These are phyloP conservation scores for Steatornis caripensis DNA, from an alignment of 2,113 vertebrate genomes.

Conservation along the genomic window DNA sequence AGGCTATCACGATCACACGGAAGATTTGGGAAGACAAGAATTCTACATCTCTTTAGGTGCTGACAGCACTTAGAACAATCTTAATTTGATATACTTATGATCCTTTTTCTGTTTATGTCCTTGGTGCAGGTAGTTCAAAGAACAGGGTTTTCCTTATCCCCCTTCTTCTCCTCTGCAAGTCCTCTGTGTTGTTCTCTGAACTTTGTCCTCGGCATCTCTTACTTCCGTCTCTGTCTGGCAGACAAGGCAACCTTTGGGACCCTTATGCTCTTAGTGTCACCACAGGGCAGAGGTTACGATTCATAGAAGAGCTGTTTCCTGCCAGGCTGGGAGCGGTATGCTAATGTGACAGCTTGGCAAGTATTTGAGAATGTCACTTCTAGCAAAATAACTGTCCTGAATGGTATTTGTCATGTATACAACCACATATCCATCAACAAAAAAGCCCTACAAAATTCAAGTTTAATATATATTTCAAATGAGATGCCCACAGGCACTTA, in stretches of 20 bases:
- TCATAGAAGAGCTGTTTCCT: background rate
- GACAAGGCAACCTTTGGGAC: background rate
- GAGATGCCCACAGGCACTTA: background rate
- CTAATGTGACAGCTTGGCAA: conserved; percentile 13
- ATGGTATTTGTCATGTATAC: background rate
- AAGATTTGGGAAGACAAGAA: background rate
- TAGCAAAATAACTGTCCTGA: background rate
- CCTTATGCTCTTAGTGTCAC: background rate
- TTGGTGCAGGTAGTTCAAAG: background rate
- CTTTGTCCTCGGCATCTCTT: background rate
- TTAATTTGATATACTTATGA: background rate
- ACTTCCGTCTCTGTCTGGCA: background rate
- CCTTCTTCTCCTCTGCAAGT: background rate
- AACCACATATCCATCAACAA: background rate
- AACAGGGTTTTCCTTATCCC: background rate
- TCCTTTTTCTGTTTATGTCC: background rate
- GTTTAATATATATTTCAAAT: conserved; percentile 12
- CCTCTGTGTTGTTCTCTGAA: background rate
- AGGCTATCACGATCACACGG: background rate
- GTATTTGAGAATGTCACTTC: conserved; percentile 5
- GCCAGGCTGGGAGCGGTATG: background rate
- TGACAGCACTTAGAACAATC: background rate
- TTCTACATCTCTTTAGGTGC: background rate
- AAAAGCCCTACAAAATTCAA: background rate
- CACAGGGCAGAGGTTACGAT: background rate